Evolutionary conservation across 2,888 invertebrate species (phyloP).

Genomic region (Notodromas monacha): DNA sequence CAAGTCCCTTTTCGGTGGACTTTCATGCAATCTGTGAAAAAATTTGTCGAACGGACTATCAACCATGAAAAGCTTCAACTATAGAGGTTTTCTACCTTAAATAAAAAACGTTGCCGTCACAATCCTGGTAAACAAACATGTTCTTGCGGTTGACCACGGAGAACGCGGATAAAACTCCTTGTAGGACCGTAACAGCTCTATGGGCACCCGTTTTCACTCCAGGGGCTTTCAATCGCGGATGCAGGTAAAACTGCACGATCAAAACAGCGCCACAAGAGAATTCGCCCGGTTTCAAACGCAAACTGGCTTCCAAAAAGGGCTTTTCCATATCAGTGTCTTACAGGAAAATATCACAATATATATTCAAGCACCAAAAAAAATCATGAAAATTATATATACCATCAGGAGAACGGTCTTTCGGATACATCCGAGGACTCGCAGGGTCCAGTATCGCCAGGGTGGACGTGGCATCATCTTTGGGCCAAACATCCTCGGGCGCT

Average conservation of each 20-base stretch:
- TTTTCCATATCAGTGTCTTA: no score
- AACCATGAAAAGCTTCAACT: background rate
- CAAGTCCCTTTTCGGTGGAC: no score
- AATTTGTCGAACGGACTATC: constrained; percentile 2
- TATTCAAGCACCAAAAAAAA: no score
- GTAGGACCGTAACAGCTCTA: constrained; percentile 25
- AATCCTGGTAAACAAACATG: constrained; percentile 40
- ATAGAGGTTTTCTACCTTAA: constrained; percentile 12
- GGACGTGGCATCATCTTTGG: constrained; percentile 10
- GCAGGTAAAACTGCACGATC: constrained; percentile 30
- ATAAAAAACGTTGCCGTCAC: constrained; percentile 27
- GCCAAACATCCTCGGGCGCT: constrained; percentile 21
- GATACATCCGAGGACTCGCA: background rate
- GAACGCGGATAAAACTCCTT: constrained; percentile 29
- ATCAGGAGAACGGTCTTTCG: background rate
- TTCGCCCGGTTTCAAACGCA: constrained; percentile 27
- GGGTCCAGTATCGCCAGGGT: no score
- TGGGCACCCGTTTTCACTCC: constrained; percentile 26
- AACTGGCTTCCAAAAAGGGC: constrained; percentile 14
- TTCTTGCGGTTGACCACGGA: constrained; percentile 34
- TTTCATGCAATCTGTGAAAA: constrained; percentile 6
- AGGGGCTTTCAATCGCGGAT: constrained; percentile 32
- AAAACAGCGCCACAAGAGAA: constrained; percentile 40
- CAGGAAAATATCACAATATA: no score
- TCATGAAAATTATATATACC: no score